Conservation (phyloP, 2,113 vertebrate genomes). For the Ardeotis arabs region DNA sequence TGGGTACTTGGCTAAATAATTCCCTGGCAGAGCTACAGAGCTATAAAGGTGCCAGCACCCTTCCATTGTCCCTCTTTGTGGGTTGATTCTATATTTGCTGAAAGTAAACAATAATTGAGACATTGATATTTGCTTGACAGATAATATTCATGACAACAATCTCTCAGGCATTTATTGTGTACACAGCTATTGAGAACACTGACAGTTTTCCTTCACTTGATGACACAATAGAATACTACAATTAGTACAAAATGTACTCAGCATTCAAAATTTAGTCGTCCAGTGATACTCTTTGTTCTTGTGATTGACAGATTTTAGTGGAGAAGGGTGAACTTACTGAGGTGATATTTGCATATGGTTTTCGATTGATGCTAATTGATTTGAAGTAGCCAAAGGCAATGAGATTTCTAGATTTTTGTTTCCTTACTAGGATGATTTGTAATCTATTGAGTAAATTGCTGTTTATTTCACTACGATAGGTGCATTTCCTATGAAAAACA, state of each 20-base stretch:
- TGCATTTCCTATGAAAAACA: conserved; percentile 39
- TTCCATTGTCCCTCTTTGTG: not conserved
- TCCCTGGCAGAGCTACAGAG: not conserved
- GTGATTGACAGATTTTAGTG: conserved; percentile 13
- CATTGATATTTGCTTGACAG: conserved; percentile 51
- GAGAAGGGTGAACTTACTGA: conserved; percentile 21
- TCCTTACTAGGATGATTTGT: not conserved
- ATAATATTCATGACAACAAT: conserved; percentile 46
- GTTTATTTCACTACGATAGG: conserved; percentile 55
- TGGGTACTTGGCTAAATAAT: conserved; percentile 3
- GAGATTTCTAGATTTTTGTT: conserved; percentile 48
- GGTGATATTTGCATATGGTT: conserved; percentile 4
- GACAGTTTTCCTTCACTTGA: conserved; percentile 41
- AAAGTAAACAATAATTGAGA: conserved; percentile 29
- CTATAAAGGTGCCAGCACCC: not conserved
- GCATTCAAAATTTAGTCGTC: not conserved
- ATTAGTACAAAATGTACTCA: conserved; percentile 42
- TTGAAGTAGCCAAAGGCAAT: conserved; percentile 42
- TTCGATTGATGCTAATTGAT: conserved; percentile 31
- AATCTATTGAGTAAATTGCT: conserved; percentile 55
- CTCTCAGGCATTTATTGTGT: conserved; percentile 54
- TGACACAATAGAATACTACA: conserved; percentile 53
- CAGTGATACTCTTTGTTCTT: not conserved
- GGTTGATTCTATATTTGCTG: conserved; percentile 13
- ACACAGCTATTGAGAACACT: conserved; percentile 15